A percentile compares a stretch with the other conserved stretches of the same genome.
phyloP scores from a whole-genome alignment of 2,113 vertebrate species.

The Notarius lentiginosus region DNA sequence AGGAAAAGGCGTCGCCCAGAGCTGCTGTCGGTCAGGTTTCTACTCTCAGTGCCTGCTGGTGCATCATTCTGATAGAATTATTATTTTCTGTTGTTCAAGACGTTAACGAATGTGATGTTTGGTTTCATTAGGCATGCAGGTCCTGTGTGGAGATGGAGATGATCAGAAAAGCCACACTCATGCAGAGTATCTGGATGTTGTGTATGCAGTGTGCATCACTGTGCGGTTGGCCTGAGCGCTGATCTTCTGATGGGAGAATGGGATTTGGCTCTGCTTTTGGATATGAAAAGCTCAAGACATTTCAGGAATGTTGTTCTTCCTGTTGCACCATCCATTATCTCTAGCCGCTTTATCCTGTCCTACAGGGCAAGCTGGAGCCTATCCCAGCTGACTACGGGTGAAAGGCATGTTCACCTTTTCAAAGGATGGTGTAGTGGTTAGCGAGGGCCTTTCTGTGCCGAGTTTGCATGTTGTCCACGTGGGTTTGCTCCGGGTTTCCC shows the following conservation, averaged over 20 bases:
- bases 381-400: too few relatives aligned
- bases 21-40: conserved; percentile 3
- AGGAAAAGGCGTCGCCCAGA: conserved; percentile 29
- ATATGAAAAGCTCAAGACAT: conserved; percentile 38
- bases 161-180: neutral
- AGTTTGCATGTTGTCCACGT: too few relatives aligned
- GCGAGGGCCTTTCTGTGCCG: too few relatives aligned
- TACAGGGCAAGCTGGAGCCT: too few relatives aligned
- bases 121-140: neutral
- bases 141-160: neutral
- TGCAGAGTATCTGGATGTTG: conserved; percentile 8
- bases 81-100: too few relatives aligned
- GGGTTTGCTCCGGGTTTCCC: too few relatives aligned
- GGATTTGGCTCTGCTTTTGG: conserved; percentile 48
- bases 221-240: conserved; percentile 44
- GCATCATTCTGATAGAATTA: neutral
- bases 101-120: too few relatives aligned
- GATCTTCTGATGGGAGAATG: conserved; percentile 61
- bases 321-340: too few relatives aligned
- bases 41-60: neutral
- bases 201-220: conserved; percentile 12
- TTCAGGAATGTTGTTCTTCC: too few relatives aligned
- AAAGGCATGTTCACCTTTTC: too few relatives aligned
- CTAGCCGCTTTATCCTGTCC: too few relatives aligned
- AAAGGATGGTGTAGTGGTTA: too few relatives aligned